These are phyloP conservation scores for Drosophila insularis DNA, from an alignment of 1,140 invertebrate species.

Conservation along the genomic window DNA sequence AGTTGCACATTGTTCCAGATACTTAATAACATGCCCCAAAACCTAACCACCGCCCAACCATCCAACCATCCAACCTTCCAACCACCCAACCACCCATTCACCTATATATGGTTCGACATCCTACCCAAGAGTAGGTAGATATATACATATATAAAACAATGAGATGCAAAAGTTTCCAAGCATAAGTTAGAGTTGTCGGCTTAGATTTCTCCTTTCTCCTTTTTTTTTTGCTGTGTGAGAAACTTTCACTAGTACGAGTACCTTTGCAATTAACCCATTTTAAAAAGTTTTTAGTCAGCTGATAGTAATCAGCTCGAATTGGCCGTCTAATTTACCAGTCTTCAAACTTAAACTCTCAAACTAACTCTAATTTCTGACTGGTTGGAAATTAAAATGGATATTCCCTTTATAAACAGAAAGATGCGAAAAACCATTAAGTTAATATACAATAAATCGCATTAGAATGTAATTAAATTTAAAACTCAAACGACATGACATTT, in stretches of 20 bases:
- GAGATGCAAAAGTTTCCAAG: not conserved
- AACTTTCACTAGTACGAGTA: not conserved
- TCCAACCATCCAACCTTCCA: too few species aligned
- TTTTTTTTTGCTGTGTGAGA: not conserved
- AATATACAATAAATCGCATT: too few species aligned
- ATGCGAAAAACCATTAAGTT: too few species aligned
- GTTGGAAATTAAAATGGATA: too few species aligned
- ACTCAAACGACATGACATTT: too few species aligned
- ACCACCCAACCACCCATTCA: too few species aligned
- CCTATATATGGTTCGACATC: too few species aligned
- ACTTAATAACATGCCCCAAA: conserved; percentile 6
- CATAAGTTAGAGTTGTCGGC: conserved; percentile 1
- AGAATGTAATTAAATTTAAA: too few species aligned
- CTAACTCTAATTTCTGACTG: too few species aligned
- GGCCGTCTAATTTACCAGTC: not conserved
- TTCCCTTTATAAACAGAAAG: too few species aligned
- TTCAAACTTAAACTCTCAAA: not conserved
- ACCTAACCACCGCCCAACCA: too few species aligned
- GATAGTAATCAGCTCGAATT: conserved; percentile 1
- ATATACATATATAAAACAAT: not conserved
- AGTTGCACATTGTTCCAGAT: conserved; percentile 69
- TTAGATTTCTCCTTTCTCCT: conserved; percentile 5
- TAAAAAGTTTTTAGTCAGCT: not conserved
- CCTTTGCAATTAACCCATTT: conserved; percentile 11
- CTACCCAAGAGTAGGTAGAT: not conserved